Evolutionary conservation across 2,113 vertebrate species (phyloP).

Genomic region (Andinoacara biseriatus): DNA sequence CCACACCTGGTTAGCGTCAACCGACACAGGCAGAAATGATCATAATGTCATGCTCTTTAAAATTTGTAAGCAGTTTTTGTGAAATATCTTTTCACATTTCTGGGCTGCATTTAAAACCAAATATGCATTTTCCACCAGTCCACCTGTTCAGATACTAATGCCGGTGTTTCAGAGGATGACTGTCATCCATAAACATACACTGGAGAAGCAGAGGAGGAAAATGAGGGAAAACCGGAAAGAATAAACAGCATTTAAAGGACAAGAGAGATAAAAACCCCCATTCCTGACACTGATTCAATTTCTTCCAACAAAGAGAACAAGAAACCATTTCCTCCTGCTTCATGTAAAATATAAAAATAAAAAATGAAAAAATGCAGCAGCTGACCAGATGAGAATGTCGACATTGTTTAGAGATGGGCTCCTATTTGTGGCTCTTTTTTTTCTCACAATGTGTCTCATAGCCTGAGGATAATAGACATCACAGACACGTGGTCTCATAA

Average conservation of each 20-base stretch:
- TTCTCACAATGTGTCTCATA: conserved; percentile 59
- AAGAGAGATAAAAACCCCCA: not conserved
- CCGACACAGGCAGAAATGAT: not conserved
- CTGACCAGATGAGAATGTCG: conserved; percentile 63
- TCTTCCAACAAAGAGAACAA: not conserved
- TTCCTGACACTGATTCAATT: not conserved
- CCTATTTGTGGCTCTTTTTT: conserved; percentile 26
- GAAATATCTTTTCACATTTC: not conserved
- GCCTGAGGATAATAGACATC: conserved; percentile 57
- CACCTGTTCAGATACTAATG: not conserved
- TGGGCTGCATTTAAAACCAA: not conserved
- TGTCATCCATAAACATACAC: not conserved
- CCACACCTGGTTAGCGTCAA: too few relatives aligned
- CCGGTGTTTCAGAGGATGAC: not conserved
- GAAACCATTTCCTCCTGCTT: not conserved
- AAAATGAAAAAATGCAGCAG: not conserved
- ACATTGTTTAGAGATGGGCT: conserved; percentile 47
- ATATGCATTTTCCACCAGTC: not conserved
- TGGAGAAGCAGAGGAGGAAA: not conserved
- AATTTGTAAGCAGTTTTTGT: not conserved
- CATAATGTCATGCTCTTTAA: not conserved
- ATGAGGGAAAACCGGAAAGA: not conserved
- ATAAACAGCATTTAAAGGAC: not conserved
- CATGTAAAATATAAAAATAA: not conserved
- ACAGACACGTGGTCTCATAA: conserved; percentile 61